Conservation (phyloP, 2,888 invertebrate genomes). For the Agonopterix alstromeriana region DNA sequence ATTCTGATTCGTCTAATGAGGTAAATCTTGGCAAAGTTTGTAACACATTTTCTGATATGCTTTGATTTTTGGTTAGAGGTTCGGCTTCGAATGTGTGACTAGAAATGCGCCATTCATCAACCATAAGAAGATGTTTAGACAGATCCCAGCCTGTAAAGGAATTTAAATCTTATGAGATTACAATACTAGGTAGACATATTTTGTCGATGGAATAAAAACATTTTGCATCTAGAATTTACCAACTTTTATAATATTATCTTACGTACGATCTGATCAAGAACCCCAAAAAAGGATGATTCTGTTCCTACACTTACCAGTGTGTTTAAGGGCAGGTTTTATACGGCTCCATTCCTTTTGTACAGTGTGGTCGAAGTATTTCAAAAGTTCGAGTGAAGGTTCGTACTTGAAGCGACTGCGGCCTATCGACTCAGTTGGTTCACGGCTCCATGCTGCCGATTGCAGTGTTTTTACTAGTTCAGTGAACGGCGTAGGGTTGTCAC, state of each 20-base stretch:
- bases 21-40: neutral
- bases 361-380: constrained; percentile 61
- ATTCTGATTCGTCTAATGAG: neutral
- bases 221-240: too few species aligned
- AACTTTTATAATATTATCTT: neutral
- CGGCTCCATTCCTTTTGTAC: constrained; percentile 69
- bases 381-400: constrained; percentile 45
- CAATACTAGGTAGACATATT: neutral
- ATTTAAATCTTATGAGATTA: too few species aligned
- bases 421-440: constrained; percentile 11
- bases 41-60: neutral
- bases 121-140: constrained; percentile 6
- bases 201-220: too few species aligned
- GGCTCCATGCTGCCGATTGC: constrained; percentile 39
- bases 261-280: neutral
- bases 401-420: constrained; percentile 20
- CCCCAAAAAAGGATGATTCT: neutral
- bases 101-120: constrained; percentile 5
- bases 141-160: constrained; percentile 9
- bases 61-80: neutral
- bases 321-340: constrained; percentile 37
- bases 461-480: constrained; percentile 35
- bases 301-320: constrained; percentile 2
- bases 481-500: constrained; percentile 29
- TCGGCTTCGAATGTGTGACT: neutral